Percentiles rank a stretch among this genome's conserved stretches.
Conservation (phyloP, 2,797 vertebrate species). For the Pristis pectinata region DNA sequence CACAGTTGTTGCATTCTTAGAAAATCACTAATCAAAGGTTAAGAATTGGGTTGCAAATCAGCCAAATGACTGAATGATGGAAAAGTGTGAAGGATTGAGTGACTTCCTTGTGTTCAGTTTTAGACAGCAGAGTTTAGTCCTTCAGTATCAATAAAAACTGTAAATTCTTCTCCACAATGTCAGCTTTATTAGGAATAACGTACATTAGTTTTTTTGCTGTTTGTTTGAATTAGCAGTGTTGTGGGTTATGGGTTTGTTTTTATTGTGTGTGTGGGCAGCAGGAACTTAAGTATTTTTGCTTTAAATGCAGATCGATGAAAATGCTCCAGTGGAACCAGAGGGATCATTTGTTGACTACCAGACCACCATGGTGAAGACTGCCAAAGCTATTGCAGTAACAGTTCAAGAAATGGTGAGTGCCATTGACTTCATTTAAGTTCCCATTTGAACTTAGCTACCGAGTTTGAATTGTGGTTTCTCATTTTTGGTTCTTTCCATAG, state of each 20-base stretch:
- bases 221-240: not conserved
- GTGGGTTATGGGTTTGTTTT: not conserved
- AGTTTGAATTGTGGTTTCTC: not conserved
- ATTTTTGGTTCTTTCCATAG: conserved; percentile 51
- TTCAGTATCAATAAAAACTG: not conserved
- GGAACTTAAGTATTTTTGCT: not conserved
- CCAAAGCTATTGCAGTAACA: conserved; percentile 92
- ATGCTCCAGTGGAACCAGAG: conserved; percentile 73
- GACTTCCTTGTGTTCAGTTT: too few species aligned
- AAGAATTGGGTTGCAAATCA: too few species aligned
- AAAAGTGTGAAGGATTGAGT: too few species aligned
- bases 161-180: not conserved
- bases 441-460: not conserved
- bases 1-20: too few species aligned
- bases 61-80: too few species aligned
- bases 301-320: conserved; percentile 70
- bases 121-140: not conserved
- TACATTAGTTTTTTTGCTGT: not conserved
- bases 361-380: conserved; percentile 95
- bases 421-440: conserved; percentile 10
- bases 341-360: conserved; percentile 97
- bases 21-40: too few species aligned
- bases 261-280: not conserved
- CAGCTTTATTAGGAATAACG: not conserved
- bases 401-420: conserved; percentile 90